phyloP scores from a whole-genome alignment of 2,797 vertebrate species.

The Florisuga fusca region DNA sequence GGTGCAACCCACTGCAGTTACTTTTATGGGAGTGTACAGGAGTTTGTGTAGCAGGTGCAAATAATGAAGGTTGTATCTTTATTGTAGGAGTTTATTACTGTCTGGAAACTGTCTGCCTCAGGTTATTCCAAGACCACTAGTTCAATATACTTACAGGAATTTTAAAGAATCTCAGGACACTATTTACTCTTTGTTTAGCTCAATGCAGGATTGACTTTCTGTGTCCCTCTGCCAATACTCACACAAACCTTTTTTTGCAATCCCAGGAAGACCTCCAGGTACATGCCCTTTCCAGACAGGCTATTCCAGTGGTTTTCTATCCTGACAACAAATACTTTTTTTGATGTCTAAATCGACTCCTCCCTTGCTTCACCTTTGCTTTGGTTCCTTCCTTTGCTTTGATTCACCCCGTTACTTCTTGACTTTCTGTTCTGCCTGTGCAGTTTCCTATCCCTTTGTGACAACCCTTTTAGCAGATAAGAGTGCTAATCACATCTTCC shows the following conservation, averaged over 20 bases:
- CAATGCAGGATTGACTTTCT: neutral
- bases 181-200: neutral
- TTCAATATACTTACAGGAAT: neutral
- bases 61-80: neutral
- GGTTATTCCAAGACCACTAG: neutral
- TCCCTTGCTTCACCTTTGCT: neutral
- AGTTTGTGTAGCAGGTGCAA: neutral
- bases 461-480: neutral
- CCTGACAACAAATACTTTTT: neutral
- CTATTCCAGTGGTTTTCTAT: neutral
- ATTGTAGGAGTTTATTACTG: neutral
- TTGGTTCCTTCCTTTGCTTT: neutral
- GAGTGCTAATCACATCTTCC: rapidly evolving
- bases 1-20: neutral
- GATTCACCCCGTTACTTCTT: neutral
- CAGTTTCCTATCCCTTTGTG: neutral
- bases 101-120: neutral
- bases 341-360: neutral
- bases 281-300: neutral
- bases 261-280: neutral
- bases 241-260: neutral
- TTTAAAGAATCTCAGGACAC: neutral
- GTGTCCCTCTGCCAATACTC: neutral
- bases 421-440: neutral
- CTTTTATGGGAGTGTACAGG: neutral